These are phyloP conservation scores for Hafferia zeledoni DNA, from an alignment of 2,797 vertebrate species.

Conservation along the genomic window DNA sequence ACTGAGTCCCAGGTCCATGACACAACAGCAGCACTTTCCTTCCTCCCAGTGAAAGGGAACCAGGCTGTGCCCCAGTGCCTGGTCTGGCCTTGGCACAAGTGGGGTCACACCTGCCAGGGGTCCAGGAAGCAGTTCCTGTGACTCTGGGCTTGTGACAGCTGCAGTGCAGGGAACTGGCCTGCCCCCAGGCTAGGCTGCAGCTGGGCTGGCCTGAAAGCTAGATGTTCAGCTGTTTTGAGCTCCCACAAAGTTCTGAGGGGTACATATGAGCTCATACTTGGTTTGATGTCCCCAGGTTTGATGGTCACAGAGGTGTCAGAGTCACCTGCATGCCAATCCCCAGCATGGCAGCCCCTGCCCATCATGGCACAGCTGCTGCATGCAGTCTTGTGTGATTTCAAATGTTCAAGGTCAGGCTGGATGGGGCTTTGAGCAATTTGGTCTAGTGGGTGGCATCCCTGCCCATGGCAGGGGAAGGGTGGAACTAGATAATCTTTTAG, in stretches of 20 bases:
- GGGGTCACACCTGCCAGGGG: background rate
- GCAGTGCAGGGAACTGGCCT: background rate
- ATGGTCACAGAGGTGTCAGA: background rate
- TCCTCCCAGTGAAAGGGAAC: background rate
- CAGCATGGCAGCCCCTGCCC: background rate
- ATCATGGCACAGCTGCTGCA: background rate
- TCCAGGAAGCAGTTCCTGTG: background rate
- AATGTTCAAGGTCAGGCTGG: rapidly evolving
- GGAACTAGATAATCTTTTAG: background rate
- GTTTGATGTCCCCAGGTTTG: background rate
- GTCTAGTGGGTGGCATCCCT: background rate
- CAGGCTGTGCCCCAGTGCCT: rapidly evolving
- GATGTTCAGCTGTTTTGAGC: background rate
- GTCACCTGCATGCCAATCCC: background rate
- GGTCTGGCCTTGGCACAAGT: background rate
- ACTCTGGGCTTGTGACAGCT: rapidly evolving
- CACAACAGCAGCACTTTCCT: rapidly evolving
- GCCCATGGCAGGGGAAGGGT: background rate
- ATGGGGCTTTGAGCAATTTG: background rate
- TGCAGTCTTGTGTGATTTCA: background rate
- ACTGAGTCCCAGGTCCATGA: rapidly evolving
- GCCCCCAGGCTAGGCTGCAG: background rate
- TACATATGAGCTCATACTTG: background rate
- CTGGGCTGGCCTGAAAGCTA: background rate
- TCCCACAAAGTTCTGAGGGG: background rate